Conservation (phyloP, 2,888 invertebrate genomes). For the Pristionchus fissidentatus region DNA sequence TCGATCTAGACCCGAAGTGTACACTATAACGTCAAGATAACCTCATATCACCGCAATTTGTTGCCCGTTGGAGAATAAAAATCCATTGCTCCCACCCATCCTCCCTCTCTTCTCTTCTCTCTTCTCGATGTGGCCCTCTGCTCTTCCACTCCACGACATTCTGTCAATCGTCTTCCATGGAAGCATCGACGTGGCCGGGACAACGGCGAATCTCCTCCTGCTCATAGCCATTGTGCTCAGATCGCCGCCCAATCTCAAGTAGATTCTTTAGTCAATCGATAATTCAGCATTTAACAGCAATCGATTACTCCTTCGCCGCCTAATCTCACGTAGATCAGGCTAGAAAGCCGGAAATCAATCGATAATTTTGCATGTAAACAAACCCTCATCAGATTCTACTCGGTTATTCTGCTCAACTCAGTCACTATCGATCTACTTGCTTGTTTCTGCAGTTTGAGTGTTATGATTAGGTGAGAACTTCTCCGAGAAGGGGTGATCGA, state of each 20-base stretch:
- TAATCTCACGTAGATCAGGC: not conserved
- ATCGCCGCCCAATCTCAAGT: slow-evolving; percentile 6
- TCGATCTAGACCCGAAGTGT: too few relatives aligned
- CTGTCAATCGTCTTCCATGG: slow-evolving; percentile 30
- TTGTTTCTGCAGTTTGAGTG: not conserved
- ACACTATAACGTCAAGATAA: too few relatives aligned
- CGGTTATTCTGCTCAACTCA: slow-evolving; percentile 31
- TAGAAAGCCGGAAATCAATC: not conserved
- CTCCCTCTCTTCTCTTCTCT: not conserved
- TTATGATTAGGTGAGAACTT: not conserved
- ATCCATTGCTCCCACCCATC: too few relatives aligned
- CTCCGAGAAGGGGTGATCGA: too few relatives aligned
- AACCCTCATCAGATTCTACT: not conserved
- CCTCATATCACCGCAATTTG: too few relatives aligned
- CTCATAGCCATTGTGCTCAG: not conserved
- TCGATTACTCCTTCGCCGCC: not conserved
- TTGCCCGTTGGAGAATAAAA: too few relatives aligned
- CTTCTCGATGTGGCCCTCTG: slow-evolving; percentile 19
- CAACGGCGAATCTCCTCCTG: not conserved
- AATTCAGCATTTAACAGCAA: too few relatives aligned
- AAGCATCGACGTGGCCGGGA: not conserved
- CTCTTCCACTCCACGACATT: slow-evolving; percentile 34
- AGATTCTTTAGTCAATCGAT: too few relatives aligned
- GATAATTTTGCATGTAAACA: not conserved
- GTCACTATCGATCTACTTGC: slow-evolving; percentile 28